phyloP scores from a whole-genome alignment of 2,797 vertebrate genomes.

The Glossophaga mutica region DNA sequence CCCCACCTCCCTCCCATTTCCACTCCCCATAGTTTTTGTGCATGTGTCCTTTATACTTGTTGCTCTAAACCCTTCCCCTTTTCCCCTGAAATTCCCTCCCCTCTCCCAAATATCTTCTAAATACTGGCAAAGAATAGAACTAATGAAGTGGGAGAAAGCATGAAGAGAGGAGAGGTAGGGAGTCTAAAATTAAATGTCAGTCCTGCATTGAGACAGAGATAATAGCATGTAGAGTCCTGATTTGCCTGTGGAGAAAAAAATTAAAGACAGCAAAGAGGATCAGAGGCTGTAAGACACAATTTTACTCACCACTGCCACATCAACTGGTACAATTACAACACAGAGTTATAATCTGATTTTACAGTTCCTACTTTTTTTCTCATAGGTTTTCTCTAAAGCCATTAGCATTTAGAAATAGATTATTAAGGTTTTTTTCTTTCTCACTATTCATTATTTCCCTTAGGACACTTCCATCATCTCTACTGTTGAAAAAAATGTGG shows the following conservation, averaged over 20 bases:
- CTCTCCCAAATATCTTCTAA: background rate
- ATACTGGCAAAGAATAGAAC: background rate
- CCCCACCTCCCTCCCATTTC: too few relatives aligned
- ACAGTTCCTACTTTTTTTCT: conserved; percentile 3
- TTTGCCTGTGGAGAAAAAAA: background rate
- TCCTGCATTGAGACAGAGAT: background rate
- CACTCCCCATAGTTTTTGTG: too few relatives aligned
- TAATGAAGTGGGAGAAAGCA: background rate
- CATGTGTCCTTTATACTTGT: too few relatives aligned
- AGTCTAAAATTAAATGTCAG: background rate
- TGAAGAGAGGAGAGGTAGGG: background rate
- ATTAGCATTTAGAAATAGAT: conserved; percentile 40
- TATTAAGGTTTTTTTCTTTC: conserved; percentile 26
- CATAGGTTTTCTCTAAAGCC: background rate
- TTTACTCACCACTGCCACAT: background rate
- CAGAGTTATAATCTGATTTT: background rate
- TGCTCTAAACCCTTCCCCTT: too few relatives aligned
- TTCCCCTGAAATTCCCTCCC: too few relatives aligned
- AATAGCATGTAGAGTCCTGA: background rate
- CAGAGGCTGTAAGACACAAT: background rate
- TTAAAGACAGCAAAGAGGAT: background rate
- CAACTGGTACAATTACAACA: background rate
- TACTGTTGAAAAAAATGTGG: conserved; percentile 1
- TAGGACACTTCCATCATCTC: background rate
- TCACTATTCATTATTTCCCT: conserved; percentile 1